phyloP scores from a whole-genome alignment of 2,888 invertebrate genomes.

The Conus canariensis region DNA sequence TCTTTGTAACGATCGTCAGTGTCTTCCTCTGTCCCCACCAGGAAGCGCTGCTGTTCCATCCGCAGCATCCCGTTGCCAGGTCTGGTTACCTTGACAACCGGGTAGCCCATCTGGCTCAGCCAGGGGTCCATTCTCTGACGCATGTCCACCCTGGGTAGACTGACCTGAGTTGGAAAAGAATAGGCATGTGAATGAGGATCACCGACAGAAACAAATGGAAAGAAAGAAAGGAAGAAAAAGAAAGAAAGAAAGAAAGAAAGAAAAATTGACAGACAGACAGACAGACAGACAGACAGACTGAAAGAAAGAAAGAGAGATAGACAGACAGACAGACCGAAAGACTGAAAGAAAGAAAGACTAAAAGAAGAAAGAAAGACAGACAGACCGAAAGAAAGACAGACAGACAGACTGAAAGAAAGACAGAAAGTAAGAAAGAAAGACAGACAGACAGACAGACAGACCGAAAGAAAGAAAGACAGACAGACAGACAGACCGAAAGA shows the following conservation, averaged over 20 bases:
- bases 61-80: constrained; percentile 41
- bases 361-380: too few species aligned
- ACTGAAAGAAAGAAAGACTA: background rate
- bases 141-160: constrained; percentile 57
- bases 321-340: background rate
- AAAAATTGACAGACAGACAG: background rate
- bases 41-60: constrained; percentile 44
- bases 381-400: too few species aligned
- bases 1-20: constrained; percentile 32
- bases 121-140: constrained; percentile 72
- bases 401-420: background rate
- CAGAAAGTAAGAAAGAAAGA: too few species aligned
- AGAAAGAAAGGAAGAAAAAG: background rate
- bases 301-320: background rate
- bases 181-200: too few species aligned
- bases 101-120: constrained; percentile 75
- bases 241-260: background rate
- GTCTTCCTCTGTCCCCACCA: constrained; percentile 17
- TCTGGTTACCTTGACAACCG: constrained; percentile 69
- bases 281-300: background rate
- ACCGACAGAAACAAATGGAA: background rate
- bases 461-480: too few species aligned
- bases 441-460: too few species aligned
- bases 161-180: background rate
- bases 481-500: too few species aligned